A percentile compares a stretch with the other conserved stretches of the same genome.
phyloP scores from a whole-genome alignment of 2,797 vertebrate species.

The Labroides dimidiatus region DNA sequence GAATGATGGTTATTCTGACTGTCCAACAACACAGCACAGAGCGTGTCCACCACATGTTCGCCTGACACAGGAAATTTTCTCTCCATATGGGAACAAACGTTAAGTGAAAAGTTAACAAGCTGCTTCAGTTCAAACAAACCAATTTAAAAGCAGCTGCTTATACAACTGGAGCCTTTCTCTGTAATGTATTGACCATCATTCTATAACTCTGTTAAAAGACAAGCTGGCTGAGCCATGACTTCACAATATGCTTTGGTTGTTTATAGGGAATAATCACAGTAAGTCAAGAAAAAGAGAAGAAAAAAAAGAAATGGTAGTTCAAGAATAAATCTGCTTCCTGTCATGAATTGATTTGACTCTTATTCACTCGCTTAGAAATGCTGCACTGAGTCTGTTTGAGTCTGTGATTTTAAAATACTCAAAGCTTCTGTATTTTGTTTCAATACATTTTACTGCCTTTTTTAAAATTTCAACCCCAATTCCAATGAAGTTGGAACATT shows the following conservation, averaged over 20 bases:
- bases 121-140: too few species aligned
- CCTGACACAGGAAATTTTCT: too few species aligned
- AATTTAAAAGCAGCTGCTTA: slow-evolving; percentile 29
- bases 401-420: background rate
- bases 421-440: slow-evolving; percentile 1
- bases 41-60: too few species aligned
- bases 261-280: too few species aligned
- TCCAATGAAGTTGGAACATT: too few species aligned
- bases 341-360: slow-evolving; percentile 7
- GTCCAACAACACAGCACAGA: too few species aligned
- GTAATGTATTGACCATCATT: slow-evolving; percentile 60
- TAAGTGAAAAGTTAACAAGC: too few species aligned
- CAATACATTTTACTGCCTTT: slow-evolving; percentile 16
- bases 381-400: too few species aligned
- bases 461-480: slow-evolving; percentile 45
- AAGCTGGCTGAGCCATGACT: slow-evolving; percentile 56
- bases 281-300: too few species aligned
- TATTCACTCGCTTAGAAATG: slow-evolving; percentile 5
- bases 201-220: slow-evolving; percentile 63
- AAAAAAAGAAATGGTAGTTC: slow-evolving; percentile 15
- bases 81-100: too few species aligned
- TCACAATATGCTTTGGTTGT: slow-evolving; percentile 39
- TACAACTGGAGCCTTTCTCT: slow-evolving; percentile 20
- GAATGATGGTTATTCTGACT: too few species aligned
- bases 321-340: slow-evolving; percentile 18